Evolutionary conservation across 1,140 invertebrate genomes (phyloP), one percentile per base, ranked within the genome.

Genomic region (Solenopsis fugax): DNA sequence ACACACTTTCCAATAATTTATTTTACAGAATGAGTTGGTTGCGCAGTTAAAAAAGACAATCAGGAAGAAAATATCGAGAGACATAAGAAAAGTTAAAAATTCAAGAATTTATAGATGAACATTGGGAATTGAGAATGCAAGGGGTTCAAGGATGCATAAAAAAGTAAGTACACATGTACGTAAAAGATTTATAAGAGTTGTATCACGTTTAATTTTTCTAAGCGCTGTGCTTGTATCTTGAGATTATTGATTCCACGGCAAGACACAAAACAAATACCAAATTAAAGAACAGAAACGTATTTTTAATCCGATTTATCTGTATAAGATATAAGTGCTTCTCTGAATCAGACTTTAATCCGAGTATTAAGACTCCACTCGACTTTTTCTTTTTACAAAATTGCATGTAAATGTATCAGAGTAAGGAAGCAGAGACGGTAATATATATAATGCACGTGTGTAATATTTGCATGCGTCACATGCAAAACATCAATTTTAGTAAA

Each of bases 401-500:
- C n/a, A 56, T 75, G 16, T 50, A 65, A 48, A 52, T 21, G 50
- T 45, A 4, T 18, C 13, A 73, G 37, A 60, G 12, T n/a, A 56
- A 69, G 9, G 5, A 75, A 84, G 18, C 69, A 60, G 7, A 67
- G 6, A 56, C 16, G 6, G 24, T 16, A 41, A 34, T 75, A 21
- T 58, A 56, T 2, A n/a, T 37, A 54, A 16, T 12, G 21, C 16
- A 18, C 16, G 13, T 77, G 12, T 48, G n/a, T 24, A 24, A 37
- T 81, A 73, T 60, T 60, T 84, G n/a, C 80, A 84, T 84, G 64
- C 80, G 18, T 71, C 12, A 48, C 80, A 37, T 82, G 69, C 80
- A 18, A 60, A 62, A 60, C 54, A 75, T 45, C n/a, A 82, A 24
- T 58, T 41, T 58, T 60, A 56, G n/a, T 60, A 50, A 75, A 84